A percentile compares a stretch with the other conserved stretches of the same genome.
These are phyloP conservation scores for Pachycephala philippinensis DNA, from an alignment of 2,113 vertebrate species.

Conservation along the genomic window DNA sequence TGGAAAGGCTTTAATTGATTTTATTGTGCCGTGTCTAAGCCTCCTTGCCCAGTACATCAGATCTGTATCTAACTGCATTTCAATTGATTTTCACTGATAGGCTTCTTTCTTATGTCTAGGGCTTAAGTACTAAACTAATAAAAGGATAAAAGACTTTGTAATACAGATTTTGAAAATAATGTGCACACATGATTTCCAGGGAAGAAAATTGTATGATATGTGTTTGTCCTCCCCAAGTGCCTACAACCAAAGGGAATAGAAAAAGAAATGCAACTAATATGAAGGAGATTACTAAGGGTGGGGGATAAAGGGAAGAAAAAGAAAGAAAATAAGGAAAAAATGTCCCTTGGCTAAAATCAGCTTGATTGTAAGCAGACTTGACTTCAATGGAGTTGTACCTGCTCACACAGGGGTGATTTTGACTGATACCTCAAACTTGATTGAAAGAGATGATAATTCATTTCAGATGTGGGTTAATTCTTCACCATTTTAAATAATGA, in stretches of 20 bases:
- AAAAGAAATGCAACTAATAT: neutral
- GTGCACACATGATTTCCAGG: constrained; percentile 46
- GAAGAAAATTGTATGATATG: constrained; percentile 25
- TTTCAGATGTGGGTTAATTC: neutral
- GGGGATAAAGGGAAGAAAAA: neutral
- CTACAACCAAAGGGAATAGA: neutral
- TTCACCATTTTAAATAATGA: neutral
- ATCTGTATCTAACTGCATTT: constrained; percentile 82
- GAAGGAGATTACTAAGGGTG: neutral
- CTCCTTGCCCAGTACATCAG: constrained; percentile 72
- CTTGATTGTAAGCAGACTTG: constrained; percentile 33
- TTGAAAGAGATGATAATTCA: neutral
- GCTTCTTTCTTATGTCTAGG: constrained; percentile 76
- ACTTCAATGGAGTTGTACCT: constrained; percentile 35
- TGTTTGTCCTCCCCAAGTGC: neutral
- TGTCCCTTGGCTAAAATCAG: neutral
- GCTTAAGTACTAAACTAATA: constrained; percentile 83
- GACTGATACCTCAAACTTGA: neutral
- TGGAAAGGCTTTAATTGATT: constrained; percentile 80
- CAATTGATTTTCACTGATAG: constrained; percentile 85
- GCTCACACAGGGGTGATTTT: neutral
- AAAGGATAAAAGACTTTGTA: constrained; percentile 79
- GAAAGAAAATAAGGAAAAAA: neutral
- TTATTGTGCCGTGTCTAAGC: constrained; percentile 67
- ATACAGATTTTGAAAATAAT: constrained; percentile 76